Base-by-base conservation (phyloP, 2,113 vertebrate species). In the Sprattus sprattus region DNA sequence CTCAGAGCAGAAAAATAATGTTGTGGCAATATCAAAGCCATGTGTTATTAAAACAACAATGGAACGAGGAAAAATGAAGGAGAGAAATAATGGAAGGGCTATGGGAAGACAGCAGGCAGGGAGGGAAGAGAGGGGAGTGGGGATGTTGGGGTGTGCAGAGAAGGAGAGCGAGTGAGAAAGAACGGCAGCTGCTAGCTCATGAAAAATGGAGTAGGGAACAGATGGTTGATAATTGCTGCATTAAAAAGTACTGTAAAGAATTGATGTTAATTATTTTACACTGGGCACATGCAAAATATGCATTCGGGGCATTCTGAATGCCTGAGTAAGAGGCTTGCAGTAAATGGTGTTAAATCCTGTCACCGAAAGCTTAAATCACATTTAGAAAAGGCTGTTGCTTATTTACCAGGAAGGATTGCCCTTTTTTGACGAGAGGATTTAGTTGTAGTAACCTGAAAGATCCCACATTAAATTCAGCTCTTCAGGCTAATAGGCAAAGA, bases 211-310 rank as follows among this genome's bases (percentile, higher is more conserved):
- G 86, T 45, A 84, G 83, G 71, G 50, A 78, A 87, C 90, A 91
- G 90, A 89, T 89, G 90, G 90, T 83, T 71, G 67, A 81, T 90
- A 89, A 91, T 89, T 84, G 90, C 81, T 78, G 82, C 85, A 89
- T 91, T 91, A 91, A 91, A 87, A 85, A 87, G 78, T 81, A 87
- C 82, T 78, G 57, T 88, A 90, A 89, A 90, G 86, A 89, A 88
- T 87, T 81, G 32, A 89, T 89, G 86, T 86, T 83, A 85, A 90
- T 88, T 91, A 83, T 90, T 87, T 88, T 85, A 71, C 81, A 57
- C 82, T 83, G 50, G 60, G 85, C 60, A 82, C 64, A 81, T 50
- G 39, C 86, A 52, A 80, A 78, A 81, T 64, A 83, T 25, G 50
- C 32, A 44, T 83, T 50, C 47, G 22, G 39, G 82, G 57, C 18